Evolutionary conservation across 2,888 invertebrate genomes (phyloP), one percentile per base, ranked within the genome.

Genomic region (Dolichopus griseipennis): DNA sequence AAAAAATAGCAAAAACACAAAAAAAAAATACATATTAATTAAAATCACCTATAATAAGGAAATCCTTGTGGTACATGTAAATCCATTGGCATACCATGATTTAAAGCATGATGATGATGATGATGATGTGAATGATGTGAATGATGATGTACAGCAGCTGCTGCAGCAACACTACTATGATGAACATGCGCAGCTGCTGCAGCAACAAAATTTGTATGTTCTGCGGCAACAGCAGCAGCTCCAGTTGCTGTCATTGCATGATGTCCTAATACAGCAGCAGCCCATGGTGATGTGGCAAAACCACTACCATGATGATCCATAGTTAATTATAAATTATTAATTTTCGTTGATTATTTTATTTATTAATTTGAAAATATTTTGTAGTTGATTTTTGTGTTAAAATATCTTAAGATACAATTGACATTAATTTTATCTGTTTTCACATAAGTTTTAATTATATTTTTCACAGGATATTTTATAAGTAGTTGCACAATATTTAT

Each of bases 61-160:
- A 93, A 93, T 75, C 91, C 92, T 81, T 93, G 94, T 66, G 93
- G 91, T 81, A 94, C 93, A 83, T 94, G 94, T 75, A 94, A 86
- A 81, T 94, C 94, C 93, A 94, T 93, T 67, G 93, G 93, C 88
- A 91, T 88, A 74, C 86, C 87, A 74, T 85, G 86, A 78, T 86
- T 85, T 69, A 85, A 85, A 75, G 84, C 84, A 68, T 75, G 74
- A 70, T 73, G 74, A 70, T 78, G 79, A 71, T 78, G 83, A 81
- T 77, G 83, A 78, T 86, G 87, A 70, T 84, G 85, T 74, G 83
- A 82, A 71, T 73, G 73, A 67, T 77, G 76, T 68, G 73, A 72
- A 66, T 75, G 76, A 69, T 75, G 83, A 81, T 77, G 82, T 78
- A 72, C 69, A 72, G 76, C 79, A 69, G 78, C 79, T 62, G 84